phyloP scores from a whole-genome alignment of 2,888 invertebrate species.

The Cyrtodaria siliqua region DNA sequence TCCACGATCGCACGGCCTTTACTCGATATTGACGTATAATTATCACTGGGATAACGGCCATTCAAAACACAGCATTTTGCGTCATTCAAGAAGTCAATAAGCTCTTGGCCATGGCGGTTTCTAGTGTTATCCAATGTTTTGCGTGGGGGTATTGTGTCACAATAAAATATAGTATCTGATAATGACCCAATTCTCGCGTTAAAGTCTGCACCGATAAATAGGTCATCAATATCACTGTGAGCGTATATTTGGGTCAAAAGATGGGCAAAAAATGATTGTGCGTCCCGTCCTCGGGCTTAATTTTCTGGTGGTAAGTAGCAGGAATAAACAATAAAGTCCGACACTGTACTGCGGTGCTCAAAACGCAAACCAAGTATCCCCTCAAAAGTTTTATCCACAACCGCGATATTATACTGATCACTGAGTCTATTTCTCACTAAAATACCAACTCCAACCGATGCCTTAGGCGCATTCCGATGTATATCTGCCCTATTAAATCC shows the following conservation, averaged over 20 bases:
- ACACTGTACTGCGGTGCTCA: neutral
- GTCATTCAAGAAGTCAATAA: conserved; percentile 22
- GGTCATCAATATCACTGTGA: conserved; percentile 11
- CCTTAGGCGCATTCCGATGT: conserved; percentile 13
- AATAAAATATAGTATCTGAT: conserved; percentile 5
- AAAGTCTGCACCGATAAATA: conserved; percentile 23
- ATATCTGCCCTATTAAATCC: conserved; percentile 10
- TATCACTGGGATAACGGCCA: conserved; percentile 13
- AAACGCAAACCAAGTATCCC: conserved; percentile 14
- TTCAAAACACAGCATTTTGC: conserved; percentile 28
- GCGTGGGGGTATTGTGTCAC: conserved; percentile 12
- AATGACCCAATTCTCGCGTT: conserved; percentile 32
- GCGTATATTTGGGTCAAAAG: conserved; percentile 16
- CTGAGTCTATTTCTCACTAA: conserved; percentile 1
- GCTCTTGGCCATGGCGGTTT: conserved; percentile 18
- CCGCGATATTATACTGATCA: neutral
- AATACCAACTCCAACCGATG: conserved; percentile 16
- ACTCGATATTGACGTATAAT: conserved; percentile 17
- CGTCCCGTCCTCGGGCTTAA: conserved; percentile 16
- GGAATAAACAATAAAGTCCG: conserved; percentile 10
- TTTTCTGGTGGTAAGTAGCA: conserved; percentile 23
- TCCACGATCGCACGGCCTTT: conserved; percentile 14
- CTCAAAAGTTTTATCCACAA: conserved; percentile 10
- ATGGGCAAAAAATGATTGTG: conserved; percentile 15
- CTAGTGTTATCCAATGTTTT: conserved; percentile 5